Percentiles rank a stretch among this genome's conserved stretches.
These are phyloP conservation scores for Adelges cooleyi DNA, from an alignment of 1,140 invertebrate genomes.

Conservation along the genomic window DNA sequence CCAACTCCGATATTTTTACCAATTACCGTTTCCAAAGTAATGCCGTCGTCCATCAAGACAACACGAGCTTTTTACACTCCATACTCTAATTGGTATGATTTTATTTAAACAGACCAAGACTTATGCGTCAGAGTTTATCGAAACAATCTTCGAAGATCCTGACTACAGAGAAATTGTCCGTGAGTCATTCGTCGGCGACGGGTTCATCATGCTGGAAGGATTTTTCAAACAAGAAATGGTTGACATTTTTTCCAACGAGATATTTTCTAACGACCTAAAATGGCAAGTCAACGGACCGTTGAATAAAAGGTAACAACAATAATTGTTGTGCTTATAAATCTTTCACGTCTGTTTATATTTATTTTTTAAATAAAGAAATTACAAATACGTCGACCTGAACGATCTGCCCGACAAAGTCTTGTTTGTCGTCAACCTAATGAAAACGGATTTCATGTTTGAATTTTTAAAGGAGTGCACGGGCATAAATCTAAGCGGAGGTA, in stretches of 20 bases:
- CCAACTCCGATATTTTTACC: background rate
- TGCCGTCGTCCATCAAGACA: background rate
- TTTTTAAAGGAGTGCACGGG: constrained; percentile 7
- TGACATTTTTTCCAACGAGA: background rate
- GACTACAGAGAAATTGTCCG: background rate
- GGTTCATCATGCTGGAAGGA: background rate
- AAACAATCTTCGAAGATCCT: background rate
- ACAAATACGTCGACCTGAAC: background rate
- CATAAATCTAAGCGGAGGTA: background rate
- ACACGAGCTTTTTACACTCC: no score
- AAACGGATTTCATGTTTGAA: constrained; percentile 6
- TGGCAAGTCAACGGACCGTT: constrained; percentile 5
- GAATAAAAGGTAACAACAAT: constrained; percentile 3
- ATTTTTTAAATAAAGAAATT: background rate
- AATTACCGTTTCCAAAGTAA: background rate
- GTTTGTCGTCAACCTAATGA: constrained; percentile 5
- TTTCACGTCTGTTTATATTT: background rate
- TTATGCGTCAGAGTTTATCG: background rate
- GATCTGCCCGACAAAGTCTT: background rate
- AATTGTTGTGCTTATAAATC: background rate
- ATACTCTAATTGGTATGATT: no score
- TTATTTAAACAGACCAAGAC: background rate
- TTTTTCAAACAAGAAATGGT: background rate
- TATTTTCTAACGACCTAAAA: background rate
- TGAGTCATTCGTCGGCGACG: background rate